Evolutionary conservation across 2,113 vertebrate genomes (phyloP).

Genomic region (Siniperca chuatsi): DNA sequence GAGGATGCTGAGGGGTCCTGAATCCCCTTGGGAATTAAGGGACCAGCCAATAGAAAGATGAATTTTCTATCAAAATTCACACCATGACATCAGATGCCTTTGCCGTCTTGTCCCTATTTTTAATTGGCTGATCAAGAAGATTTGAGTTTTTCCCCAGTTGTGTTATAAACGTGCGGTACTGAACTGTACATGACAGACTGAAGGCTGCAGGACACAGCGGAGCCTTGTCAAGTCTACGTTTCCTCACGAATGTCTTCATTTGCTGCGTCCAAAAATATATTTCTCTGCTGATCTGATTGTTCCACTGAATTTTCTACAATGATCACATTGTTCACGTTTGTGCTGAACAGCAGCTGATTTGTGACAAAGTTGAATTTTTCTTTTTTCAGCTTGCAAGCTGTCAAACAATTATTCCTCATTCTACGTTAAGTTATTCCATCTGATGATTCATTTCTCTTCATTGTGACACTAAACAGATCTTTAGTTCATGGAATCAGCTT

Average conservation of each 20-base stretch:
- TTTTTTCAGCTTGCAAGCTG: not conserved
- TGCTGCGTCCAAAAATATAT: slow-evolving; percentile 19
- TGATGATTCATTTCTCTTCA: not conserved
- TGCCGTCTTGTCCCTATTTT: not conserved
- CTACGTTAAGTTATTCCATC: not conserved
- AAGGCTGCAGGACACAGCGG: slow-evolving; percentile 10
- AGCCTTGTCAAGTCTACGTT: not conserved
- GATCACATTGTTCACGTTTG: not conserved
- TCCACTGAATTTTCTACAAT: not conserved
- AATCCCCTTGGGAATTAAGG: not conserved
- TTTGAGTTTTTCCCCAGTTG: not conserved
- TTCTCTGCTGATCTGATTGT: slow-evolving; percentile 14
- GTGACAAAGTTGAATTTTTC: not conserved
- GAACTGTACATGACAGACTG: not conserved
- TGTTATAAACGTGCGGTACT: not conserved
- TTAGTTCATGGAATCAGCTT: not conserved
- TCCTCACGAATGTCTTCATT: not conserved
- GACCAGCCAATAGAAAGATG: not conserved
- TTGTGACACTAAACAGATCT: not conserved
- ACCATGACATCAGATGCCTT: not conserved
- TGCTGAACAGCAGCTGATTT: not conserved
- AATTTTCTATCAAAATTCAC: not conserved
- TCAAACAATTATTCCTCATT: not conserved
- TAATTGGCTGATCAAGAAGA: not conserved
- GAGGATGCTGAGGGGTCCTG: not conserved